These are phyloP conservation scores for Mamestra brassicae DNA, from an alignment of 2,888 invertebrate species.

Conservation along the genomic window DNA sequence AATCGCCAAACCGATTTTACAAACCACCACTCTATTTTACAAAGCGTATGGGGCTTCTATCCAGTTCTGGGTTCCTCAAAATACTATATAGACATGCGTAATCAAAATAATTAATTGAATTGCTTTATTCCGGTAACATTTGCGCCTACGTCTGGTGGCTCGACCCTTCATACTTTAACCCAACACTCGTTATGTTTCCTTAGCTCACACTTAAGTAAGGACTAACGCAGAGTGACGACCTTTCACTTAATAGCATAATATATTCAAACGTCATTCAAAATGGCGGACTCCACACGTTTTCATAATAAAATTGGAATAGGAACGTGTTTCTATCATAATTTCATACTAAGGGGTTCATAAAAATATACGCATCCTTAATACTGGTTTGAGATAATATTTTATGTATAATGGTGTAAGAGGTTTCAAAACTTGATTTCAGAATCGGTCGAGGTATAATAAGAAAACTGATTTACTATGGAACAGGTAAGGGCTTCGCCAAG, in stretches of 20 bases:
- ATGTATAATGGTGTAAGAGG: conserved; percentile 1
- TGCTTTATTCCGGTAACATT: not conserved
- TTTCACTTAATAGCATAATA: conserved; percentile 14
- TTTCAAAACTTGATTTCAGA: not conserved
- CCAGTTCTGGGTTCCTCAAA: not conserved
- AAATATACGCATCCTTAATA: conserved; percentile 23
- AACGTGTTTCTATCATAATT: conserved; percentile 39
- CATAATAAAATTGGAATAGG: conserved; percentile 27
- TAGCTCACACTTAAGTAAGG: not conserved
- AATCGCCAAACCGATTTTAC: too few relatives aligned
- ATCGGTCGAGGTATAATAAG: not conserved
- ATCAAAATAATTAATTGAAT: not conserved
- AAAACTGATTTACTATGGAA: too few relatives aligned
- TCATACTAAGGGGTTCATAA: conserved; percentile 19
- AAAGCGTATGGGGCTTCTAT: not conserved
- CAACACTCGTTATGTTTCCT: not conserved
- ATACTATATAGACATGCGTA: not conserved
- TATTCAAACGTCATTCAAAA: conserved; percentile 34
- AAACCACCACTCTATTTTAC: not conserved
- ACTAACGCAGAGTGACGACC: not conserved
- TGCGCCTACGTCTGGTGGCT: not conserved
- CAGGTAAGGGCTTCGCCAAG: too few relatives aligned
- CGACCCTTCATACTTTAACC: not conserved
- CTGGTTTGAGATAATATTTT: conserved; percentile 7
- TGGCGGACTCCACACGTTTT: conserved; percentile 27